These are phyloP conservation scores for Hippoglossus hippoglossus DNA, from an alignment of 2,797 vertebrate genomes.

Conservation along the genomic window DNA sequence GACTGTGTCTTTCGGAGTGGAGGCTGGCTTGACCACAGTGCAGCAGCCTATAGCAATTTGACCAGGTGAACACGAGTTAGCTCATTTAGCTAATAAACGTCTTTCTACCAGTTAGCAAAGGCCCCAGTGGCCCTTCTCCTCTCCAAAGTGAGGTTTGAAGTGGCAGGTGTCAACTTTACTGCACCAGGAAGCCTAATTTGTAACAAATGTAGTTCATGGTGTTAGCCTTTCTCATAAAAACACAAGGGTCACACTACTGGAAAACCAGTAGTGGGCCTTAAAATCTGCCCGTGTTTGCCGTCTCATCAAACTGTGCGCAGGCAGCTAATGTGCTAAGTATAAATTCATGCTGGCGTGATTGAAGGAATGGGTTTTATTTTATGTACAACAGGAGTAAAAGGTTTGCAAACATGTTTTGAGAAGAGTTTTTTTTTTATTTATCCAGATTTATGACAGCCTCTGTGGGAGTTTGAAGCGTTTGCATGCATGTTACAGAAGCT, in stretches of 20 bases:
- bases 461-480: background rate
- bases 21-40: no score
- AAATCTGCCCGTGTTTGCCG: slow-evolving; percentile 11
- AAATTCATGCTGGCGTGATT: slow-evolving; percentile 19
- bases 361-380: slow-evolving; percentile 9
- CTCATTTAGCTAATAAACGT: slow-evolving; percentile 19
- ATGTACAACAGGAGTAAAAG: background rate
- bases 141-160: slow-evolving; percentile 70
- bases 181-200: slow-evolving; percentile 75
- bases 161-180: slow-evolving; percentile 81
- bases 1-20: no score
- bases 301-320: slow-evolving; percentile 9
- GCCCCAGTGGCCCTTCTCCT: slow-evolving; percentile 10
- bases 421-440: background rate
- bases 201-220: slow-evolving; percentile 77
- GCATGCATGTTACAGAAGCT: background rate
- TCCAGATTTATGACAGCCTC: background rate
- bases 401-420: slow-evolving; percentile 9
- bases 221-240: slow-evolving; percentile 69
- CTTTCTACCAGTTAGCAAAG: no score
- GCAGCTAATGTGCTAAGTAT: slow-evolving; percentile 8
- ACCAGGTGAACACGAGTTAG: slow-evolving; percentile 2
- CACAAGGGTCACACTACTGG: slow-evolving; percentile 53
- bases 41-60: background rate
- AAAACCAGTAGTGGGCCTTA: slow-evolving; percentile 46